Evolutionary conservation across 2,797 vertebrate genomes (phyloP), one percentile per base, ranked within the genome.

Genomic region (Sebastes aleutianus): DNA sequence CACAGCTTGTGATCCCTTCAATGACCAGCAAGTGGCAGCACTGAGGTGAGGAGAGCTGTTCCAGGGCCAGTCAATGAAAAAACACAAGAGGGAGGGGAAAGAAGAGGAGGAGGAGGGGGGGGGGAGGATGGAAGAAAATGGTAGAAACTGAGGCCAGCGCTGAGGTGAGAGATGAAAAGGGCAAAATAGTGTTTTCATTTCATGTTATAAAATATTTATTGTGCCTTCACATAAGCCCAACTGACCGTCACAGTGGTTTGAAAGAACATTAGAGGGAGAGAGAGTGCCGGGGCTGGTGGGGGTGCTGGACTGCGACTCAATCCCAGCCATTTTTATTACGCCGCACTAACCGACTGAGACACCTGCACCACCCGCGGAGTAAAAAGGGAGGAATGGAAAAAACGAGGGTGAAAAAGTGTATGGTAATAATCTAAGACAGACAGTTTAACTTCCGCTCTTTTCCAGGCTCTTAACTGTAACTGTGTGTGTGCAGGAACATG

Each of bases 21-120:
- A 43, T 32, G 66, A 59, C 90, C 97, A 97, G 96, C 89, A 91
- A 91, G 96, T 86, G 97, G 97, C 96, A 97, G 96, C 95, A 97
- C 97, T 96, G 96, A 83, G 95, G 94, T 87, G 86, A 78, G 85
- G 68, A 90, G 83, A 81, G 85, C 61, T 59, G 50, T 64, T 65
- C 82, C 22, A 85, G 80, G 76, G 79, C 27, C 79, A 84, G 82
- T 87, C 71, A 81, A 82, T 82, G 76, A 73, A 84, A 79, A 74
- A 63, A 66, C 18, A 62, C 5, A 36, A 6, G 36, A 61, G 27
- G 54, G 59, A 57, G 11, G 26, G 29, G 9, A 71, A 24, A 26
- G 50, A 53, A n/a, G 20, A 53, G 7, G 8, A n/a, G 50, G 6
- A 16, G 5, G 13, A 13, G 36, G 18, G n/a, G 29, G 29, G 16